Evolutionary conservation across 2,797 vertebrate genomes (phyloP).

Genomic region (Apogon hyalosoma): DNA sequence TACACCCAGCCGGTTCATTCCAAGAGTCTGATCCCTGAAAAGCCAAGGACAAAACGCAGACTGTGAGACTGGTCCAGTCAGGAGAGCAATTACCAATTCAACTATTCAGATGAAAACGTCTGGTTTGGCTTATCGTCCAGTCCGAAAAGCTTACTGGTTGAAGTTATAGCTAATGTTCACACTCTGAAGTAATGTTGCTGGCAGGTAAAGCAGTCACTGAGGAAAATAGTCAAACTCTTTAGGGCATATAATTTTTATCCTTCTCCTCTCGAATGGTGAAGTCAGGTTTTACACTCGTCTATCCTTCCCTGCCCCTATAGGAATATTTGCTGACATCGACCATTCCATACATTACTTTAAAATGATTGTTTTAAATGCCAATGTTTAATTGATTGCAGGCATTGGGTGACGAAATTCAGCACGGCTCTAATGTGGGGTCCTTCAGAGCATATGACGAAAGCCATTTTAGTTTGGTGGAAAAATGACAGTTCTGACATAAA

Average conservation of each 20-base stretch:
- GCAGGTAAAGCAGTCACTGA: constrained; percentile 52
- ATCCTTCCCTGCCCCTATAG: constrained; percentile 40
- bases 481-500: constrained; percentile 77
- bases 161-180: constrained; percentile 46
- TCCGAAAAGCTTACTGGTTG: constrained; percentile 26
- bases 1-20: constrained; percentile 55
- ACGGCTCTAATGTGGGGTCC: constrained; percentile 37
- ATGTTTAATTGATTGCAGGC: constrained; percentile 62
- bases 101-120: constrained; percentile 63
- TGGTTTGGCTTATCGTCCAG: constrained; percentile 49
- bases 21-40: constrained; percentile 60
- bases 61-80: constrained; percentile 40
- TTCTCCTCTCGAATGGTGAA: constrained; percentile 62
- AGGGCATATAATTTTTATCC: constrained; percentile 41
- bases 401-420: constrained; percentile 30
- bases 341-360: constrained; percentile 56
- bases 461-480: constrained; percentile 61
- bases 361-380: constrained; percentile 62
- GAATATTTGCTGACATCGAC: constrained; percentile 70
- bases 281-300: constrained; percentile 49
- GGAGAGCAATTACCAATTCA: constrained; percentile 63
- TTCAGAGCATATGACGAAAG: constrained; percentile 39
- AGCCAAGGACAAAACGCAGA: constrained; percentile 73
- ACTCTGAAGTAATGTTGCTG: constrained; percentile 52
- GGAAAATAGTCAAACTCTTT: constrained; percentile 55